Percentiles rank a stretch among this genome's conserved stretches.
Conservation (phyloP, 1,140 invertebrate species). For the Bombyx mori region DNA sequence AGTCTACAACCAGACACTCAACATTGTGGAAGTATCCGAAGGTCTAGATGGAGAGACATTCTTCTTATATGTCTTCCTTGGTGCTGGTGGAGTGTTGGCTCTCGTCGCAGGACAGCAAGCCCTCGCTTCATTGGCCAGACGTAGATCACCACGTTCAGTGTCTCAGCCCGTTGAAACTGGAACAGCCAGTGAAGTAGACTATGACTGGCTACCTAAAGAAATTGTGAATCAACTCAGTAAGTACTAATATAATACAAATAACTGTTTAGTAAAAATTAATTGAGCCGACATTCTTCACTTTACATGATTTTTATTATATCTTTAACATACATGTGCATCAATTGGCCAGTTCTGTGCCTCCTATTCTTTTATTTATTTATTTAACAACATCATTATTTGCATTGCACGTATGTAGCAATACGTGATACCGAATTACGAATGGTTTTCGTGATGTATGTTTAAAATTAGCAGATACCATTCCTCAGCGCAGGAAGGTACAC, state of each 20-base stretch:
- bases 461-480: no score
- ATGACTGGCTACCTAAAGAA: constrained; percentile 97
- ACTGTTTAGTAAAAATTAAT: background rate
- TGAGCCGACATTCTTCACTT: background rate
- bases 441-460: no score
- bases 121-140: constrained; percentile 82
- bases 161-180: constrained; percentile 82
- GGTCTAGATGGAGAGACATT: constrained; percentile 98
- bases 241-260: constrained; percentile 43
- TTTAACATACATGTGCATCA: no score
- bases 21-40: constrained; percentile 96
- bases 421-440: no score
- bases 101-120: constrained; percentile 93
- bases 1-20: constrained; percentile 99
- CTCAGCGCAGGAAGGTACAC: no score
- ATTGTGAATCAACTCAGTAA: constrained; percentile 87
- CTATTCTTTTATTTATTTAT: no score
- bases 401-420: no score
- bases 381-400: no score
- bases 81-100: constrained; percentile 88
- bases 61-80: constrained; percentile 96
- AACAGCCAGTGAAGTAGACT: constrained; percentile 95
- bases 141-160: constrained; percentile 69
- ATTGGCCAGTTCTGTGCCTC: no score
- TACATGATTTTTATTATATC: background rate